phyloP scores from a whole-genome alignment of 2,113 vertebrate species.

The Platanista minor region DNA sequence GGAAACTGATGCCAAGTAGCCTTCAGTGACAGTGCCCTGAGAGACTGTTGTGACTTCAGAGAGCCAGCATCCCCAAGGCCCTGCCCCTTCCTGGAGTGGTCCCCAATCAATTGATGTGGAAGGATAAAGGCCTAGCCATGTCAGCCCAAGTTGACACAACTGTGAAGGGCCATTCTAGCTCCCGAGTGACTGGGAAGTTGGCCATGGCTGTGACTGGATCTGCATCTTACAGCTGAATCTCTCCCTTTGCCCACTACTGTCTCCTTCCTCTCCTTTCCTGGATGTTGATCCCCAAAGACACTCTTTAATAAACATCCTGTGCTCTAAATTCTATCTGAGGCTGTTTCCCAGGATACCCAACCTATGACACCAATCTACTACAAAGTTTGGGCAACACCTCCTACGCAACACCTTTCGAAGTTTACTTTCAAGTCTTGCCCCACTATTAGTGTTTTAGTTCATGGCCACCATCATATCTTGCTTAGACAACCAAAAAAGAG shows the following conservation, averaged over 20 bases:
- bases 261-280: not conserved
- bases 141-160: not conserved
- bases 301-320: not conserved
- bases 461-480: not conserved
- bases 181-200: not conserved
- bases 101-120: not conserved
- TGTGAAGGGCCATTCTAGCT: not conserved
- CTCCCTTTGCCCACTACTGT: not conserved
- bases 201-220: not conserved
- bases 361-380: not conserved
- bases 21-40: not conserved
- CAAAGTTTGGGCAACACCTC: not conserved
- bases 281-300: not conserved
- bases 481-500: not conserved
- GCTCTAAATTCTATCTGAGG: not conserved
- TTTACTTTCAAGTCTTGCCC: not conserved
- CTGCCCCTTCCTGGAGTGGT: not conserved
- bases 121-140: not conserved
- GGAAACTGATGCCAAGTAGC: not conserved
- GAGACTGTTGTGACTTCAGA: not conserved
- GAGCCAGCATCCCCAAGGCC: not conserved
- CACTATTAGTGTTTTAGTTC: not conserved
- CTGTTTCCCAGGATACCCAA: not conserved
- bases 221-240: not conserved
- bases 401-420: not conserved